Percentiles rank a stretch among this genome's conserved stretches.
Evolutionary conservation across 2,888 invertebrate species (phyloP).

Genomic region (Hymenopus coronatus): DNA sequence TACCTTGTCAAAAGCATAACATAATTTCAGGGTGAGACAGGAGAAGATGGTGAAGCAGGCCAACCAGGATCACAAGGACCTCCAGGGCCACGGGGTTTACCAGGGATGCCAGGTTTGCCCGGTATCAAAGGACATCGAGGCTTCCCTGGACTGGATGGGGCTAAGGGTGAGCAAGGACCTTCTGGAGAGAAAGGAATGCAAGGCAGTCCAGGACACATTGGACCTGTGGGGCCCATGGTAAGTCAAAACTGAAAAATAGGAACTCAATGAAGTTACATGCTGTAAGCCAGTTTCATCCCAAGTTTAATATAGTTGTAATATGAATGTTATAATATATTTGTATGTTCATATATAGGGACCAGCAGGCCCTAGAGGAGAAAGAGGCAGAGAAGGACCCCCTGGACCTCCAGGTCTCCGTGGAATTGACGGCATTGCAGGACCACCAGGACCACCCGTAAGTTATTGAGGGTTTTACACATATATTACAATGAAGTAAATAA

Average conservation of each 20-base stretch:
- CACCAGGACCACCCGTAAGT: slow-evolving; percentile 70
- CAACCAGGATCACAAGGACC: slow-evolving; percentile 68
- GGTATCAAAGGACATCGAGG: slow-evolving; percentile 83
- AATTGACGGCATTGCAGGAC: slow-evolving; percentile 73
- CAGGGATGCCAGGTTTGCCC: slow-evolving; percentile 74
- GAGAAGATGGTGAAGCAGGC: slow-evolving; percentile 79
- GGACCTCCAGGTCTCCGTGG: slow-evolving; percentile 76
- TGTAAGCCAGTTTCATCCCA: too few relatives aligned
- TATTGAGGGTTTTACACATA: too few relatives aligned
- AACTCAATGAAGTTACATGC: too few relatives aligned
- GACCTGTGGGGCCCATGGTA: slow-evolving; percentile 67
- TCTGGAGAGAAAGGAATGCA: slow-evolving; percentile 72
- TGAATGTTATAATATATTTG: too few relatives aligned
- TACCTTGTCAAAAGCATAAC: neutral
- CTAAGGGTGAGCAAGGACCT: slow-evolving; percentile 76
- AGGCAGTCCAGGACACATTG: slow-evolving; percentile 67
- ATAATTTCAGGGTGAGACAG: slow-evolving; percentile 62
- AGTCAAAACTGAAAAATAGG: slow-evolving; percentile 37
- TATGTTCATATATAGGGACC: slow-evolving; percentile 58
- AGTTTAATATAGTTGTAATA: too few relatives aligned
- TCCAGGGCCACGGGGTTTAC: slow-evolving; percentile 69
- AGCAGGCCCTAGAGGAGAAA: slow-evolving; percentile 75
- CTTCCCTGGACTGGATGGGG: slow-evolving; percentile 73
- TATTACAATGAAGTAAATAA: too few relatives aligned
- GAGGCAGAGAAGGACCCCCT: slow-evolving; percentile 78